A percentile compares a stretch with the other conserved stretches of the same genome.
Evolutionary conservation across 2,888 invertebrate genomes (phyloP).

Genomic region (Minunthozetes semirufus): DNA sequence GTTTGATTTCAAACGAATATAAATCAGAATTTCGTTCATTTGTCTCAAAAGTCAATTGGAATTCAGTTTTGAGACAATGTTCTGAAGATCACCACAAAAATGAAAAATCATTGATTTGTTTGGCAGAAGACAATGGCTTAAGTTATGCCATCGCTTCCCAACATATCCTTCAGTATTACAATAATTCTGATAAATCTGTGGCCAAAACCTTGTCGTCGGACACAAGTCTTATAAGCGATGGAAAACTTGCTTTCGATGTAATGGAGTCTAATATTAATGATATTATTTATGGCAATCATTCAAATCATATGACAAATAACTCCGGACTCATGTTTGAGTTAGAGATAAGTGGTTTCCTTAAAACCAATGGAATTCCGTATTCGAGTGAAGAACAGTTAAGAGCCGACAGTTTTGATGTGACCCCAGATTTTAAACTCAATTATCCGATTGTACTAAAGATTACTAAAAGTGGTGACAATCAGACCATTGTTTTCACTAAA

Average conservation of each 20-base stretch:
- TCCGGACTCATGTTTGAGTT: slow-evolving; percentile 31
- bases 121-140: background rate
- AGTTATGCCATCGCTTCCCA: background rate
- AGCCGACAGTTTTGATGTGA: slow-evolving; percentile 32
- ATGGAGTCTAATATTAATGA: slow-evolving; percentile 31
- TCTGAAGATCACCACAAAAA: background rate
- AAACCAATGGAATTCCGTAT: slow-evolving; percentile 3
- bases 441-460: slow-evolving; percentile 16
- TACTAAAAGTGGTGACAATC: background rate
- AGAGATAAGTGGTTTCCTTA: slow-evolving; percentile 12
- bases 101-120: background rate
- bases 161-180: background rate
- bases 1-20: background rate
- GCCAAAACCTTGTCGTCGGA: slow-evolving; percentile 7
- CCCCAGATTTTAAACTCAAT: slow-evolving; percentile 36
- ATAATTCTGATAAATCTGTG: background rate
- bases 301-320: slow-evolving; percentile 30
- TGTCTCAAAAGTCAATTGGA: background rate
- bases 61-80: background rate
- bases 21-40: background rate
- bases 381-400: slow-evolving; percentile 16
- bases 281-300: slow-evolving; percentile 27
- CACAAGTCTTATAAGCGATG: background rate
- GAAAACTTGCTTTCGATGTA: slow-evolving; percentile 25
- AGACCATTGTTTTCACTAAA: background rate